Conservation (phyloP, 1,140 invertebrate species). For the Drosophila nasuta region DNA sequence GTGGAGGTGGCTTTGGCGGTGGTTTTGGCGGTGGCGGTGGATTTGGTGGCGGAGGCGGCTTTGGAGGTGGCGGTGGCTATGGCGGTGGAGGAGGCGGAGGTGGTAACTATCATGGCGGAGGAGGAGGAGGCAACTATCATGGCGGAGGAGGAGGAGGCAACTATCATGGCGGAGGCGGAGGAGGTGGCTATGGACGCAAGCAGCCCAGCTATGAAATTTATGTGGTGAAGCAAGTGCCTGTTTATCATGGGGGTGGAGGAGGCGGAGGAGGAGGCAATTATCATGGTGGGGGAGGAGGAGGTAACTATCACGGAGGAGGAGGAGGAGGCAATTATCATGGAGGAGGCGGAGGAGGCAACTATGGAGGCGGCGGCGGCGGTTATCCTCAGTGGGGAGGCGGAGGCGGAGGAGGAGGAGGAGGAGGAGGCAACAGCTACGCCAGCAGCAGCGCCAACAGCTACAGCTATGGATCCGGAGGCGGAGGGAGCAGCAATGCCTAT, state of each 20-base stretch:
- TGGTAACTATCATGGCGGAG: conserved; percentile 13
- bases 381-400: conserved; percentile 7
- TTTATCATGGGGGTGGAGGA: conserved; percentile 2
- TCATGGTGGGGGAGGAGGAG: conserved; percentile 27
- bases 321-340: conserved; percentile 17
- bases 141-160: conserved; percentile 12
- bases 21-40: conserved; percentile 38
- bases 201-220: background rate
- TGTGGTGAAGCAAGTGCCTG: conserved; percentile 3
- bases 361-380: conserved; percentile 37
- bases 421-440: conserved; percentile 45
- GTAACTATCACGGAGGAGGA: background rate
- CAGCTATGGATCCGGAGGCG: conserved; percentile 45
- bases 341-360: conserved; percentile 18
- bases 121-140: conserved; percentile 4
- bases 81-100: conserved; percentile 44
- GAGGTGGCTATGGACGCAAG: conserved; percentile 1
- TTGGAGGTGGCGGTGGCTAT: conserved; percentile 12
- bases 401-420: conserved; percentile 46
- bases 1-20: conserved; percentile 38
- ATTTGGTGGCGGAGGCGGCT: conserved; percentile 38
- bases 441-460: conserved; percentile 73
- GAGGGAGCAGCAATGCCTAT: conserved; percentile 44
- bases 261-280: background rate
- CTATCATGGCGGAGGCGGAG: conserved; percentile 24